Base-by-base conservation (phyloP, 2,888 invertebrate genomes). In the Pocota personata region DNA sequence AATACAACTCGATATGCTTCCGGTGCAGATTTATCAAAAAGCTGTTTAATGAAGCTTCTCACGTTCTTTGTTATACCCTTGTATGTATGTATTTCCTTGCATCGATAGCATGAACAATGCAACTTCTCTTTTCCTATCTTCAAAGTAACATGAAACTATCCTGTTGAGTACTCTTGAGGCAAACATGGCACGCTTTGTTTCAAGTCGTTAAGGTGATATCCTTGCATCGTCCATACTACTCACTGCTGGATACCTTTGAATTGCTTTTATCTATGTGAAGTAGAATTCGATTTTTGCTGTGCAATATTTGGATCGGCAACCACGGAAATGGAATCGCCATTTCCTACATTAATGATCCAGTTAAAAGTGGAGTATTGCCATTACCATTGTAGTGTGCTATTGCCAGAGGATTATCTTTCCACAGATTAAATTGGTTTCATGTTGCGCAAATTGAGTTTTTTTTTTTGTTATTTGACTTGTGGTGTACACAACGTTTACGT, bases 371-470 rank as follows among this genome's bases (percentile, higher is more conserved):
- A 57, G 32, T 16, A 35, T 35, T 57, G 57, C 30, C 16, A 57
- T 32, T 19, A 14, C 19, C 57, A 57, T 19, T 57, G 30, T n/a
- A 12, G 52, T 27, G 27, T 27, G 14, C n/a, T 10, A 19, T 57
- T 57, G 14, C 57, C 14, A 19, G 12, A 19, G 57, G 57, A 57
- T 57, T 57, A 19, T 7, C 5, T n/a, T 32, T 8, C 32, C 16
- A 19, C 32, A 8, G 16, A 35, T 57, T 57, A 57, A 57, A 57
- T 57, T 57, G 57, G 57, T 57, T 57, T 35, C 32, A 14, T 57
- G 32, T 57, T 57, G 57, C n/a, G 57, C 32, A 50, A 3, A n/a
- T 5, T 2, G 8, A 30, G 14, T 16, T 14, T 30, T 14, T 30
- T 30, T 14, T 2, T 10, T 12, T 24, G 1, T 24, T n/a, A n/a